Evolutionary conservation across 2,888 invertebrate species (phyloP).

Genomic region (Tenodera sinensis): DNA sequence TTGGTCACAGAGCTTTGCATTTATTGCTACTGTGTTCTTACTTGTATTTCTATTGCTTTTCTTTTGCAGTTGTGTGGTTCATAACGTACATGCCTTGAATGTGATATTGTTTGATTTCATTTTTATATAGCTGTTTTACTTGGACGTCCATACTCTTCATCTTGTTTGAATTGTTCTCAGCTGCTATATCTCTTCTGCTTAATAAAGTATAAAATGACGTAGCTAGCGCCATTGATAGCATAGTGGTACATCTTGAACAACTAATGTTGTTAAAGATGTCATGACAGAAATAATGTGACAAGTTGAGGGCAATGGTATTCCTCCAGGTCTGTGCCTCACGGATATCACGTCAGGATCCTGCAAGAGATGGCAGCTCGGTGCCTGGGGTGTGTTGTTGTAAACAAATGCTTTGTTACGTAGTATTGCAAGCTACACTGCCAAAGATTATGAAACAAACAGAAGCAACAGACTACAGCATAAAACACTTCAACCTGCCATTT

Average conservation of each 20-base stretch:
- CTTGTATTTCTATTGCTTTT: constrained; percentile 7
- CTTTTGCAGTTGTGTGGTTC: constrained; percentile 1
- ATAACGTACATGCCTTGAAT: neutral
- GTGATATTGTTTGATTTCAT: neutral
- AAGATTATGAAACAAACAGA: neutral
- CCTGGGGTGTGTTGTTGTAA: neutral
- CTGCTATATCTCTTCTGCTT: neutral
- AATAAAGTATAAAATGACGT: neutral
- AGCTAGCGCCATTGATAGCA: neutral
- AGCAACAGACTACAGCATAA: neutral
- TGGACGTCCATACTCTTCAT: neutral
- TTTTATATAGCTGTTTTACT: constrained; percentile 15
- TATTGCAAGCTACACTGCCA: neutral
- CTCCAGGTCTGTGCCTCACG: neutral
- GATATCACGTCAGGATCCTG: neutral
- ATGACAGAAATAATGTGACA: neutral
- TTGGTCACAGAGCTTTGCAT: neutral
- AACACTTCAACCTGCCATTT: neutral
- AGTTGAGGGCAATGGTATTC: neutral
- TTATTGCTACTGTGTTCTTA: neutral
- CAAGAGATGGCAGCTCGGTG: neutral
- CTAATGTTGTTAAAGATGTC: neutral
- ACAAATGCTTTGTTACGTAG: neutral
- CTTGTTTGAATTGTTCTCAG: neutral
- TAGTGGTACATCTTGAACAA: neutral